Conservation (phyloP, 2,888 invertebrate genomes). For the Scelioninae gen. 1 region DNA sequence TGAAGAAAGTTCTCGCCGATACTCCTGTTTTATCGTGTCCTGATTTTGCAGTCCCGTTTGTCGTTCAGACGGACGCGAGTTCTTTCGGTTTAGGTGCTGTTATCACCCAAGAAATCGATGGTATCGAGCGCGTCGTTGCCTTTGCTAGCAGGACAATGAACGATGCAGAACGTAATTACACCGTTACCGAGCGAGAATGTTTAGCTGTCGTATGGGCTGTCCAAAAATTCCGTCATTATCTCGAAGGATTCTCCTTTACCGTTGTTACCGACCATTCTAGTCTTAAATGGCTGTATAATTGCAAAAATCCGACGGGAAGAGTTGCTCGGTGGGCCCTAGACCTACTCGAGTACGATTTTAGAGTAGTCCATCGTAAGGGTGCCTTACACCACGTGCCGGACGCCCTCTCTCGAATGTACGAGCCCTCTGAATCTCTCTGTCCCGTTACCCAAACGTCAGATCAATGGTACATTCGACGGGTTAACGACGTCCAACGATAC, state of each 20-base stretch:
- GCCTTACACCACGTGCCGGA: neutral
- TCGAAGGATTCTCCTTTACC: neutral
- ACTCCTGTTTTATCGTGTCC: conserved; percentile 67
- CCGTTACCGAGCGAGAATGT: neutral
- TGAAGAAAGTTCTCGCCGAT: too few species aligned
- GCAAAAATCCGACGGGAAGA: neutral
- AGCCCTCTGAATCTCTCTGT: neutral
- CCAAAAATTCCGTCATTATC: neutral
- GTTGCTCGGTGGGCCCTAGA: neutral
- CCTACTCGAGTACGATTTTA: neutral
- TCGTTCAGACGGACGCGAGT: conserved; percentile 66
- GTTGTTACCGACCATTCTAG: neutral
- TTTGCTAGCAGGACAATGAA: neutral
- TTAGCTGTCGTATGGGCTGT: neutral
- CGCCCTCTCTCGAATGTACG: neutral
- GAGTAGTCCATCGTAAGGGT: neutral
- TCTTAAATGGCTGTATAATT: neutral
- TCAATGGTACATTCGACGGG: neutral
- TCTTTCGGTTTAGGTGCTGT: conserved; percentile 59
- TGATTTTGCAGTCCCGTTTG: conserved; percentile 66
- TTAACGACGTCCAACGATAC: too few species aligned
- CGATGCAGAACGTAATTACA: neutral
- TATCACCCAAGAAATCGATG: conserved; percentile 68
- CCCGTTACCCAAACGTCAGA: neutral
- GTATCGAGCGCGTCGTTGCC: conserved; percentile 68